Conservation (phyloP, 2,888 invertebrate species). For the Litoditis marina region DNA sequence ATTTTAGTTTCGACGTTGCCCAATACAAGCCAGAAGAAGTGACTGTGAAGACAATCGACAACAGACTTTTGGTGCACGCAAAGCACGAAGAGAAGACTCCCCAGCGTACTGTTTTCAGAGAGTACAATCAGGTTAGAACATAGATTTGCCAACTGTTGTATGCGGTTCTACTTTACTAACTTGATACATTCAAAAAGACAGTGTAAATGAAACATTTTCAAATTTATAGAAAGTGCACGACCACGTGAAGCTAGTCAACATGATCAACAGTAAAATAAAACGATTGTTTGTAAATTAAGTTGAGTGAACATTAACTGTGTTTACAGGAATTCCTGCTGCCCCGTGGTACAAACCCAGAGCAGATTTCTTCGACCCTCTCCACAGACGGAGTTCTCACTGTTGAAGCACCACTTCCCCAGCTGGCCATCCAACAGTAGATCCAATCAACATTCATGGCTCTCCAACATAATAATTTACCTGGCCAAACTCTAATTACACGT, state of each 20-base stretch:
- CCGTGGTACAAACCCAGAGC: slow-evolving; percentile 91
- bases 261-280: too few species aligned
- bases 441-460: too few species aligned
- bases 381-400: slow-evolving; percentile 94
- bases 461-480: too few species aligned
- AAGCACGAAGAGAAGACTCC: slow-evolving; percentile 97
- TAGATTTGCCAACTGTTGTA: not conserved
- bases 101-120: slow-evolving; percentile 92
- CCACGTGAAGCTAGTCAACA: too few species aligned
- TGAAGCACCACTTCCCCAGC: slow-evolving; percentile 83
- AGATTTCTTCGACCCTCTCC: slow-evolving; percentile 89
- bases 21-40: slow-evolving; percentile 88
- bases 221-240: too few species aligned
- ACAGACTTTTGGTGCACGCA: slow-evolving; percentile 81
- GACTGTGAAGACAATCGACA: slow-evolving; percentile 95
- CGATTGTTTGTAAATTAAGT: not conserved
- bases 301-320: not conserved
- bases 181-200: too few species aligned
- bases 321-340: slow-evolving; percentile 83
- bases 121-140: slow-evolving; percentile 76
- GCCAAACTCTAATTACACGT: too few species aligned
- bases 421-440: slow-evolving; percentile 55
- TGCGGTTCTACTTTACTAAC: not conserved
- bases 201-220: too few species aligned
- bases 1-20: slow-evolving; percentile 82